Conservation (phyloP, 2,888 invertebrate species). For the Calameuta filiformis region DNA sequence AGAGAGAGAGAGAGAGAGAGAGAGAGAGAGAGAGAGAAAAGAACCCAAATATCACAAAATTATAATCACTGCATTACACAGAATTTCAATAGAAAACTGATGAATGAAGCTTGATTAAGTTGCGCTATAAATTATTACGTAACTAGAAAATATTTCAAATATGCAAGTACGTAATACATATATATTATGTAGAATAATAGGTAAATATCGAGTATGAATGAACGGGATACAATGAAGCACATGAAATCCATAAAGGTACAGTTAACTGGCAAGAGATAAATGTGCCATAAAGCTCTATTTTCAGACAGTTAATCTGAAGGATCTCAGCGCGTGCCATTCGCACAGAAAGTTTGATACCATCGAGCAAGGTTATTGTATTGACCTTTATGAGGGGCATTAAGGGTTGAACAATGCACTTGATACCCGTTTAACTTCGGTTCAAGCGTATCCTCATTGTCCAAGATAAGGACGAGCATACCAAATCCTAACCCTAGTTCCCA, state of each 20-base stretch:
- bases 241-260: background rate
- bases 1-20: too few relatives aligned
- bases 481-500: background rate
- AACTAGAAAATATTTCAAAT: background rate
- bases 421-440: conserved; percentile 43
- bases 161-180: background rate
- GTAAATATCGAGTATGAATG: too few relatives aligned
- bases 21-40: too few relatives aligned
- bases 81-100: too few relatives aligned
- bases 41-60: too few relatives aligned
- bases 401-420: conserved; percentile 32
- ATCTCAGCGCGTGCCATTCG: background rate
- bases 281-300: background rate
- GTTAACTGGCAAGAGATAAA: background rate
- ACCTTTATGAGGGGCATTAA: conserved; percentile 36
- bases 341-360: conserved; percentile 10
- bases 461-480: background rate
- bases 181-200: background rate
- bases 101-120: too few relatives aligned
- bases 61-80: too few relatives aligned
- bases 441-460: conserved; percentile 20
- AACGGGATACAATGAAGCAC: too few relatives aligned
- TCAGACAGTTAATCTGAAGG: background rate
- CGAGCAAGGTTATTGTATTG: conserved; percentile 39
- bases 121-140: background rate